These are phyloP conservation scores for Lota lota DNA, from an alignment of 2,113 vertebrate genomes.

Conservation along the genomic window DNA sequence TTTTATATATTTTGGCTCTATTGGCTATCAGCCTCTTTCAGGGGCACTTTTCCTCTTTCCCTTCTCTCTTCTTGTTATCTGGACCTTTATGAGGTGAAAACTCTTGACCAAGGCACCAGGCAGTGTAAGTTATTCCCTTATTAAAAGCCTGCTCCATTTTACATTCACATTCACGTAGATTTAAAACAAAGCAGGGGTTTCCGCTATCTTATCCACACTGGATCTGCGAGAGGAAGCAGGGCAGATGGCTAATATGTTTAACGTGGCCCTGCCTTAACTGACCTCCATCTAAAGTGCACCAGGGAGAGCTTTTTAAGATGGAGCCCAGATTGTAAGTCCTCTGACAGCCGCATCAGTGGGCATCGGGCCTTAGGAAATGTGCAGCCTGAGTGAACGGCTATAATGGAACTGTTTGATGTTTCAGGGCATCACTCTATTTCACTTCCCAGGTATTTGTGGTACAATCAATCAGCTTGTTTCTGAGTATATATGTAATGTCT, in stretches of 20 bases:
- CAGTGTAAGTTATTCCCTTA: no score
- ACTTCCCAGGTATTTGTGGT: neutral
- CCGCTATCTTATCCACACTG: slow-evolving; percentile 37
- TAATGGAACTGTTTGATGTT: slow-evolving; percentile 1
- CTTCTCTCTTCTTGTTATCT: no score
- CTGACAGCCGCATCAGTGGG: slow-evolving; percentile 13
- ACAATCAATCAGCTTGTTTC: neutral
- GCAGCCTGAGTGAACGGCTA: neutral
- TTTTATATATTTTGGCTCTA: no score
- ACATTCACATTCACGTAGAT: neutral
- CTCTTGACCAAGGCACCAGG: no score
- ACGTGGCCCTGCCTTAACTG: slow-evolving; percentile 48
- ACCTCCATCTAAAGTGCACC: slow-evolving; percentile 55
- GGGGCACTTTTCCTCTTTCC: no score
- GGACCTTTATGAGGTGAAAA: no score
- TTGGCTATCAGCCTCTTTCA: no score
- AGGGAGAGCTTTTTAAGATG: slow-evolving; percentile 51
- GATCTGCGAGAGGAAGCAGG: slow-evolving; percentile 28
- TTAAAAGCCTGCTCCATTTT: no score
- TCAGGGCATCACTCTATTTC: neutral
- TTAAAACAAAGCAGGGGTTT: slow-evolving; percentile 32
- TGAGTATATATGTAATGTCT: neutral
- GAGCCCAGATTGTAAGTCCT: slow-evolving; percentile 40
- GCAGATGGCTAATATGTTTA: slow-evolving; percentile 41
- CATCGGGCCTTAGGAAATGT: slow-evolving; percentile 21